Conservation (phyloP, 2,113 vertebrate species). For the Prionailurus bengalensis region DNA sequence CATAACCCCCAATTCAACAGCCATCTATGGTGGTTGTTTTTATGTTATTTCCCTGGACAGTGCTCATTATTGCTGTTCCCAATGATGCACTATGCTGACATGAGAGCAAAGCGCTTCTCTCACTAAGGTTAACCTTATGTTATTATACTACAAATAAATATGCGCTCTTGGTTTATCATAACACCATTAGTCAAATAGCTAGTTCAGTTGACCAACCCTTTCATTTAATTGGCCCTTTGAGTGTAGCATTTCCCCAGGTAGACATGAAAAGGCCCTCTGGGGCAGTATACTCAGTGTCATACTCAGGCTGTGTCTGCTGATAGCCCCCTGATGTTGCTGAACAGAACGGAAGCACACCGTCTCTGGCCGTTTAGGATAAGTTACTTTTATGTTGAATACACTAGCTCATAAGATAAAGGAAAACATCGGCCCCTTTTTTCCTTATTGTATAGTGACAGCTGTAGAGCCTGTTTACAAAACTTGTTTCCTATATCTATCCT, state of each 20-base stretch:
- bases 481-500: neutral
- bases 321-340: neutral
- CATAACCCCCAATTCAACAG: neutral
- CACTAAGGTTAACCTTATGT: neutral
- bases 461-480: neutral
- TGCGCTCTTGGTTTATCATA: neutral
- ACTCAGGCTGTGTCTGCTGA: neutral
- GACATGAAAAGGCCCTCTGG: no score
- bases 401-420: neutral
- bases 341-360: neutral
- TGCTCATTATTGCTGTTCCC: neutral
- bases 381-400: neutral
- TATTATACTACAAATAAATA: neutral
- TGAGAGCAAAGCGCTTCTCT: neutral
- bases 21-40: neutral
- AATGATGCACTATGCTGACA: neutral
- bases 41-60: neutral
- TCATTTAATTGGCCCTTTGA: neutral
- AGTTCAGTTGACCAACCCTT: neutral
- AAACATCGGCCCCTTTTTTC: neutral
- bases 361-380: neutral
- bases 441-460: neutral
- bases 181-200: neutral
- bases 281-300: neutral
- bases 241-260: neutral